A percentile compares a stretch with the other conserved stretches of the same genome.
These are phyloP conservation scores for Acleris literana DNA, from an alignment of 2,888 invertebrate species.

Conservation along the genomic window DNA sequence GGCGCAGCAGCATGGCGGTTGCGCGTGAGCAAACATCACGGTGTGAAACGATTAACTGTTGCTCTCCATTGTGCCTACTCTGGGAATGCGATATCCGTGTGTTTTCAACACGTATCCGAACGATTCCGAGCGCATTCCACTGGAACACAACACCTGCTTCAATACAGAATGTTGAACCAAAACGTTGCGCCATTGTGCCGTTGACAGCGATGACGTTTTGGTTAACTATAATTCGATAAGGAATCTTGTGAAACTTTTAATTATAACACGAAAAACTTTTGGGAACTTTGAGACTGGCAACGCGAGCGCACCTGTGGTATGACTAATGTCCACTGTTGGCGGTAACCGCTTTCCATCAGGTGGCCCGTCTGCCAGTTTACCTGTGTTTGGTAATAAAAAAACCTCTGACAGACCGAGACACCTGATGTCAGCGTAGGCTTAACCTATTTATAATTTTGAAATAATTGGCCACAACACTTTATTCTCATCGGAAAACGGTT, in stretches of 20 bases:
- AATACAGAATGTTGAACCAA: slow-evolving; percentile 33
- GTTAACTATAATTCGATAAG: slow-evolving; percentile 31
- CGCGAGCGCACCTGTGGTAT: too few relatives aligned
- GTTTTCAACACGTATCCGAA: slow-evolving; percentile 23
- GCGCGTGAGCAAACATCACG: slow-evolving; percentile 59
- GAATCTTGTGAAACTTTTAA: slow-evolving; percentile 6
- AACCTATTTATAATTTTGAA: slow-evolving; percentile 5
- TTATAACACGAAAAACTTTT: too few relatives aligned
- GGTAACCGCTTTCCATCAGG: too few relatives aligned
- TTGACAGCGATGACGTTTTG: slow-evolving; percentile 11
- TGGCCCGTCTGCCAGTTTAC: too few relatives aligned
- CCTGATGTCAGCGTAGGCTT: slow-evolving; percentile 7
- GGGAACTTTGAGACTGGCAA: too few relatives aligned
- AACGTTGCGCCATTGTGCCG: slow-evolving; percentile 30
- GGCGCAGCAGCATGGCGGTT: slow-evolving; percentile 40
- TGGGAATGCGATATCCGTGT: slow-evolving; percentile 38
- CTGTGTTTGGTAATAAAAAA: not conserved
- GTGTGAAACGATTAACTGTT: slow-evolving; percentile 56
- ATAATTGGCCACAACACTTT: slow-evolving; percentile 1
- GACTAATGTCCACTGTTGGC: too few relatives aligned
- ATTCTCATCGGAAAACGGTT: not conserved
- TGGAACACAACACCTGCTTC: slow-evolving; percentile 33
- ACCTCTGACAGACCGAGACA: slow-evolving; percentile 4
- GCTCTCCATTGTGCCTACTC: slow-evolving; percentile 45
- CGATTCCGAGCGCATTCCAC: slow-evolving; percentile 28